Evolutionary conservation across 2,113 vertebrate genomes (phyloP).

Genomic region (Manacus vitellinus): DNA sequence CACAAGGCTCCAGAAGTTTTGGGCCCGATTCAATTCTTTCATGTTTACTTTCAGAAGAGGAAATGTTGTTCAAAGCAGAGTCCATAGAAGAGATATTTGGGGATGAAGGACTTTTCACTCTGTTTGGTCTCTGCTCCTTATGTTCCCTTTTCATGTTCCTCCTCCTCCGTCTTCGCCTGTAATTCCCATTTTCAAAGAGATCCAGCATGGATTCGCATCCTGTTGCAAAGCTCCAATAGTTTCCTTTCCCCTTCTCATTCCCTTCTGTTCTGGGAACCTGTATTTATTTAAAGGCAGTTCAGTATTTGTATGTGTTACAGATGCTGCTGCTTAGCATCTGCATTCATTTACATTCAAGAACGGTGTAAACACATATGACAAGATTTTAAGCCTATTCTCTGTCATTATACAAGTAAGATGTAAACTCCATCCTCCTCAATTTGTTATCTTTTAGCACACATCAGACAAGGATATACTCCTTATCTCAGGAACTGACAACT

Average conservation of each 20-base stretch:
- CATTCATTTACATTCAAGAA: conserved; percentile 32
- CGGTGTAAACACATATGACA: conserved; percentile 62
- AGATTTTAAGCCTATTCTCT: conserved; percentile 24
- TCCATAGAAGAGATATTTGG: not conserved
- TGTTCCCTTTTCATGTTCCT: conserved; percentile 85
- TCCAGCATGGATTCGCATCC: conserved; percentile 97
- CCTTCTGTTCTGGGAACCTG: conserved; percentile 95
- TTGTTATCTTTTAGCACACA: conserved; percentile 22
- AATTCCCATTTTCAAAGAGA: conserved; percentile 97
- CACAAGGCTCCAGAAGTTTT: conserved; percentile 63
- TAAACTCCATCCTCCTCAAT: conserved; percentile 30
- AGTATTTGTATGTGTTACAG: conserved; percentile 12
- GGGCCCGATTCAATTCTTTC: not conserved
- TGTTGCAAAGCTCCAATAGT: conserved; percentile 95
- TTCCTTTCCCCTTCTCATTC: conserved; percentile 95
- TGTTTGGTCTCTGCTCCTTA: conserved; percentile 57
- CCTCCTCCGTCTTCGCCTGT: conserved; percentile 84
- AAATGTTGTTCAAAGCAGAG: not conserved
- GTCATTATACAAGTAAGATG: conserved; percentile 34
- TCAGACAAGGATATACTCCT: conserved; percentile 23
- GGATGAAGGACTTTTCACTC: conserved; percentile 10
- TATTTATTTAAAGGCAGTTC: conserved; percentile 31
- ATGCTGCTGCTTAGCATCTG: conserved; percentile 49
- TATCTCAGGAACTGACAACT: conserved; percentile 6
- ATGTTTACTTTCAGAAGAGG: conserved; percentile 54